Percentiles rank a stretch among this genome's conserved stretches.
phyloP scores from a whole-genome alignment of 2,113 vertebrate genomes.

The Sprattus sprattus region DNA sequence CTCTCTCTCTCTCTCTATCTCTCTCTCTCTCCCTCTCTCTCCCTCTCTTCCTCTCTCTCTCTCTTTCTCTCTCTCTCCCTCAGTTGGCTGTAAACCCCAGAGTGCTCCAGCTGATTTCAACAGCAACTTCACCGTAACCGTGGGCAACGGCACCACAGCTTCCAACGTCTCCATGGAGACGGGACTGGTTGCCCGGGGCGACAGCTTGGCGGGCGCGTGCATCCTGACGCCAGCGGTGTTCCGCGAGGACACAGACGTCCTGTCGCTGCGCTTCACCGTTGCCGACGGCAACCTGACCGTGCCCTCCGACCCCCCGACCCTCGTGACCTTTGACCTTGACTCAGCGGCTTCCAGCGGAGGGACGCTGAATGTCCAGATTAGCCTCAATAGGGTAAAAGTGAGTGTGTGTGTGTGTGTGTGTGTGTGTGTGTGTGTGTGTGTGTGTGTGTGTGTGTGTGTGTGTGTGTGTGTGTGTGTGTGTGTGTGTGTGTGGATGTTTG shows the following conservation, averaged over 20 bases:
- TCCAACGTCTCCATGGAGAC: constrained; percentile 9
- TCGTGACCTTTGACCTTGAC: constrained; percentile 78
- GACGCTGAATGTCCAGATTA: constrained; percentile 77
- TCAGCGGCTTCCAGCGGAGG: constrained; percentile 81
- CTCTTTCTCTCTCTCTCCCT: constrained; percentile 26
- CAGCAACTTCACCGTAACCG: constrained; percentile 44
- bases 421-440: background rate
- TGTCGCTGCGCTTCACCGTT: constrained; percentile 80
- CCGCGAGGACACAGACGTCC: constrained; percentile 83
- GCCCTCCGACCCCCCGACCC: constrained; percentile 61
- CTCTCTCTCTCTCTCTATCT: background rate
- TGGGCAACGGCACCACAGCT: constrained; percentile 44
- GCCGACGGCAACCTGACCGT: constrained; percentile 70
- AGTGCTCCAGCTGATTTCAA: constrained; percentile 48
- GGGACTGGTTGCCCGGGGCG: background rate
- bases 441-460: background rate
- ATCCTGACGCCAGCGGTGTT: constrained; percentile 75
- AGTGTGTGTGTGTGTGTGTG: background rate
- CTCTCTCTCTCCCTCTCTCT: background rate
- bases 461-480: background rate
- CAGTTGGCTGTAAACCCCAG: constrained; percentile 70
- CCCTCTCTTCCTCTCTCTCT: background rate
- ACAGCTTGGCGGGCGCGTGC: constrained; percentile 68
- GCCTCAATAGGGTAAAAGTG: constrained; percentile 77
- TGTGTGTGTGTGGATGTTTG: too few relatives aligned